Evolutionary conservation across 1,140 invertebrate genomes (phyloP).

Genomic region (Helicoverpa zea): DNA sequence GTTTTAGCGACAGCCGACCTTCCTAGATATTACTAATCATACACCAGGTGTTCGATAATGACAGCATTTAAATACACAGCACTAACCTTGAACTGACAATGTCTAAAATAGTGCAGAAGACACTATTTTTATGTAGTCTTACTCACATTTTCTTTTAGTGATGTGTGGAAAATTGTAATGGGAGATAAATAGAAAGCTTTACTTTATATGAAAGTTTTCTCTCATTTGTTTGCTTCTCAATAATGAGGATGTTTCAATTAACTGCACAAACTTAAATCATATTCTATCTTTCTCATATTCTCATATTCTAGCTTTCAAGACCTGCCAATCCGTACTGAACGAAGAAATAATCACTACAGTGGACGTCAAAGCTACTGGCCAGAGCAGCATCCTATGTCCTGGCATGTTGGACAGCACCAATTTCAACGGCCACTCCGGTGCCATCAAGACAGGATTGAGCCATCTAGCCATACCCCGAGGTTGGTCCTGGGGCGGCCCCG

Average conservation of each 20-base stretch:
- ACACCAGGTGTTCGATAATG: no score
- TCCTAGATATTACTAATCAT: no score
- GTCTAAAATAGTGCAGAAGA: not conserved
- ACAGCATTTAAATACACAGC: no score
- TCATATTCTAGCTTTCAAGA: constrained; percentile 72
- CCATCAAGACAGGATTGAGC: constrained; percentile 90
- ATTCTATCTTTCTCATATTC: constrained; percentile 34
- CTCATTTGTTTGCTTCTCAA: no score
- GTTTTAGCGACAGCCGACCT: no score
- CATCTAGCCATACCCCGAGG: constrained; percentile 93
- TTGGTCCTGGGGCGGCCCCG: constrained; percentile 93
- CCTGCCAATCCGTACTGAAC: constrained; percentile 73
- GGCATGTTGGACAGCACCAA: constrained; percentile 64
- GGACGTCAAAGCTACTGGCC: constrained; percentile 65
- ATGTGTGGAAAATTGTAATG: not conserved
- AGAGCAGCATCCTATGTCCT: constrained; percentile 71
- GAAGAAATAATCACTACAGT: constrained; percentile 72
- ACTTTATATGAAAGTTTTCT: no score
- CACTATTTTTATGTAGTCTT: not conserved
- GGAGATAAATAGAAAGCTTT: not conserved
- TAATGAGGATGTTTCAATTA: no score
- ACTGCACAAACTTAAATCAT: no score
- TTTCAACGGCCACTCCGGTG: constrained; percentile 87
- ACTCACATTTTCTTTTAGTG: not conserved
- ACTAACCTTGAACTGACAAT: no score